Conservation (phyloP, 2,888 invertebrate genomes). For the Tinea pellionella region DNA sequence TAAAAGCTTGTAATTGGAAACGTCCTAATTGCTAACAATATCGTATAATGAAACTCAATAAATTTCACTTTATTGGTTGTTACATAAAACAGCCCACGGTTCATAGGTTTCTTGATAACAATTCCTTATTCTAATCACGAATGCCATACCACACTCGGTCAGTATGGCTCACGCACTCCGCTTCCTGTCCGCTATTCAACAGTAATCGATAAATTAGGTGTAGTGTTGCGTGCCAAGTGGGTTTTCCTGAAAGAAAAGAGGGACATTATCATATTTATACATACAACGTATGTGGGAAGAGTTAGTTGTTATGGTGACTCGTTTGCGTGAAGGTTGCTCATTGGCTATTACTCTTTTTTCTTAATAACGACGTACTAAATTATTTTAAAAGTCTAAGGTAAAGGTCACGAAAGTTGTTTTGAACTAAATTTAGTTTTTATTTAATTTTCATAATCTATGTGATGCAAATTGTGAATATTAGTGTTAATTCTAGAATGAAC, state of each 20-base stretch:
- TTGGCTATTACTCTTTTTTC: too few species aligned
- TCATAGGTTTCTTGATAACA: slow-evolving; percentile 4
- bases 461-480: too few species aligned
- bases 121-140: slow-evolving; percentile 3
- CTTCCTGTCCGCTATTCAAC: slow-evolving; percentile 28
- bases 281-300: slow-evolving; percentile 9
- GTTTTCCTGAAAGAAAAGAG: slow-evolving; percentile 56
- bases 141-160: slow-evolving; percentile 24
- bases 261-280: slow-evolving; percentile 55
- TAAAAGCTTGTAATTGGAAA: too few species aligned
- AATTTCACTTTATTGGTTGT: slow-evolving; percentile 1
- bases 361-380: too few species aligned
- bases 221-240: slow-evolving; percentile 37
- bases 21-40: too few species aligned
- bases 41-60: background rate
- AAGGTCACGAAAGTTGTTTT: too few species aligned
- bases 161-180: slow-evolving; percentile 22
- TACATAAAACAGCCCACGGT: background rate
- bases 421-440: too few species aligned
- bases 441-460: background rate
- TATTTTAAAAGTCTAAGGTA: too few species aligned
- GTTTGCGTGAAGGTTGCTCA: background rate
- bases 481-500: too few species aligned
- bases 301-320: background rate
- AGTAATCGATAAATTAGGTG: slow-evolving; percentile 37